Evolutionary conservation across 1,140 invertebrate species (phyloP).

Genomic region (Microvelia longipes): DNA sequence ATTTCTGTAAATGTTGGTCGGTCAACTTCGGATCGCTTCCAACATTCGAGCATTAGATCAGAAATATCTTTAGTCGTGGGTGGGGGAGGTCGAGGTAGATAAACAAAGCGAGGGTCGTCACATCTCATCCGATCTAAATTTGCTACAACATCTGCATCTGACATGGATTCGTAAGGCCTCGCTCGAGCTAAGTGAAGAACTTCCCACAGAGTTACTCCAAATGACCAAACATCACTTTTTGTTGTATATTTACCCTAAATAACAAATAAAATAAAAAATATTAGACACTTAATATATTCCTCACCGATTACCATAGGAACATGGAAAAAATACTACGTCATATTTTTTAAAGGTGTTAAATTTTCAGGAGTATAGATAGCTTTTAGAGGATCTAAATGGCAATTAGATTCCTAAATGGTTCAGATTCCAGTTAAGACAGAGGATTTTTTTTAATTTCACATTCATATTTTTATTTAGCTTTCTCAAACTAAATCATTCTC

Average conservation of each 20-base stretch:
- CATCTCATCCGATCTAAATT: constrained; percentile 48
- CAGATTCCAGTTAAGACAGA: too few relatives aligned
- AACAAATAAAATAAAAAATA: constrained; percentile 5
- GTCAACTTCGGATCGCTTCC: constrained; percentile 59
- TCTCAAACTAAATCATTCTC: too few relatives aligned
- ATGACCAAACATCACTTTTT: constrained; percentile 55
- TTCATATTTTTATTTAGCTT: too few relatives aligned
- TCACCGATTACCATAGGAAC: too few relatives aligned
- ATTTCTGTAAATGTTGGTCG: constrained; percentile 75
- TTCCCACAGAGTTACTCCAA: constrained; percentile 60
- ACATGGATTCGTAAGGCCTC: constrained; percentile 51
- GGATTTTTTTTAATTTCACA: too few relatives aligned
- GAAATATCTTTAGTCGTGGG: constrained; percentile 60
- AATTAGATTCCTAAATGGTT: too few relatives aligned
- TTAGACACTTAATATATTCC: not conserved
- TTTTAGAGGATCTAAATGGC: too few relatives aligned
- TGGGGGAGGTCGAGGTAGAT: constrained; percentile 44
- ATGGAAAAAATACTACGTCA: not conserved
- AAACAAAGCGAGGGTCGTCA: constrained; percentile 40
- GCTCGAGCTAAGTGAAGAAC: constrained; percentile 51
- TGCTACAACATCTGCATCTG: constrained; percentile 53
- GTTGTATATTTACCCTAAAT: constrained; percentile 36
- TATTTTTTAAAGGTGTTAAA: too few relatives aligned
- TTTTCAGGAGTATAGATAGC: too few relatives aligned
- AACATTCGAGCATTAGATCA: constrained; percentile 80